phyloP scores from a whole-genome alignment of 2,888 invertebrate species.

The Sminthurides aquaticus region DNA sequence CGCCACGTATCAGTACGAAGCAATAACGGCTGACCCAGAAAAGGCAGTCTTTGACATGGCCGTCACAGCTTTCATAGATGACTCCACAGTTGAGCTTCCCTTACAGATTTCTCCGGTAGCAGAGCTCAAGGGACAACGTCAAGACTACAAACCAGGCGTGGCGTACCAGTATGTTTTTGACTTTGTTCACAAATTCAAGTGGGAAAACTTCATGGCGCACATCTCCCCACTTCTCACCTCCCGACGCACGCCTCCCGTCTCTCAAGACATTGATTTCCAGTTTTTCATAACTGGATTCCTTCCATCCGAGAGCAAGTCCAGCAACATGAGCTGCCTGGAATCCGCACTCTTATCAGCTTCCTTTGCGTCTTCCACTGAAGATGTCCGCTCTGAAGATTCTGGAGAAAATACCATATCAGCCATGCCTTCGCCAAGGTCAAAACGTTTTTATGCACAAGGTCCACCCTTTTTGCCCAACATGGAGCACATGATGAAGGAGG shows the following conservation, averaged over 20 bases:
- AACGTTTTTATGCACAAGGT: conserved; percentile 4
- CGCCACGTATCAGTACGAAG: conserved; percentile 36
- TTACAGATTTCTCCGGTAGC: conserved; percentile 30
- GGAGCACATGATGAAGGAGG: conserved; percentile 30
- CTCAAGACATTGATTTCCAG: conserved; percentile 21
- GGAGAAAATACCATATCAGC: conserved; percentile 11
- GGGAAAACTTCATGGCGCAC: conserved; percentile 12
- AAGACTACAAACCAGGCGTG: conserved; percentile 21
- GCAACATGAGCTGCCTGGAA: conserved; percentile 12
- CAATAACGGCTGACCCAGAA: conserved; percentile 28
- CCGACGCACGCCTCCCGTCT: neutral
- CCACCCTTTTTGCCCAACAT: conserved; percentile 28
- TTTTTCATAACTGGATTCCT: conserved; percentile 36
- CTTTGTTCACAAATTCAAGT: conserved; percentile 18
- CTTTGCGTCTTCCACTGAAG: neutral
- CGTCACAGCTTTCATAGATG: conserved; percentile 28
- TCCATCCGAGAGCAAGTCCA: conserved; percentile 25
- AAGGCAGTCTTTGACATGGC: conserved; percentile 29
- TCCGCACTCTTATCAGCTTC: neutral
- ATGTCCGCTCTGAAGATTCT: conserved; percentile 7
- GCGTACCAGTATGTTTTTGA: conserved; percentile 21
- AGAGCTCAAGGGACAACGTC: conserved; percentile 32
- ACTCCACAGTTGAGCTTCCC: conserved; percentile 31
- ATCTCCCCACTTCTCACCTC: neutral
- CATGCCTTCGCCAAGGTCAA: conserved; percentile 5